Conservation (phyloP, 2,113 vertebrate species). For the Equus quagga region DNA sequence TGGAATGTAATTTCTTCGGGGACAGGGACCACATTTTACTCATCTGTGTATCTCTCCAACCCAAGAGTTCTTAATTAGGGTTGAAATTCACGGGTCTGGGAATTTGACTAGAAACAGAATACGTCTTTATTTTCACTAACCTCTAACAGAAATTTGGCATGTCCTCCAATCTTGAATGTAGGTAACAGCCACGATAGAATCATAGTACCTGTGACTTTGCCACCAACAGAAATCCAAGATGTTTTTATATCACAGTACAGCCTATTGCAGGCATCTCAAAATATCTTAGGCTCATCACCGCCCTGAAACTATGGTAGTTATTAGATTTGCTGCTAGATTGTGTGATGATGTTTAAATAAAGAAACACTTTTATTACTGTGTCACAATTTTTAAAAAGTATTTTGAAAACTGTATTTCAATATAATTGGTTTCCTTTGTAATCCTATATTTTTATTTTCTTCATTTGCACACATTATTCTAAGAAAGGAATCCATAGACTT, state of each 20-base stretch:
- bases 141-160: conserved; percentile 32
- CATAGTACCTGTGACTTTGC: background rate
- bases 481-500: conserved; percentile 39
- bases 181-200: background rate
- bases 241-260: background rate
- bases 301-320: background rate
- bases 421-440: conserved; percentile 39
- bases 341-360: conserved; percentile 49
- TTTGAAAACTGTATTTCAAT: conserved; percentile 50
- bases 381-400: conserved; percentile 5
- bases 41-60: background rate
- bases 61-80: background rate
- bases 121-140: conserved; percentile 41
- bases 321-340: conserved; percentile 31
- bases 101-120: conserved; percentile 44
- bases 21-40: background rate
- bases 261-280: background rate
- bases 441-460: conserved; percentile 46
- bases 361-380: background rate
- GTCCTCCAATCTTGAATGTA: conserved; percentile 11
- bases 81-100: background rate
- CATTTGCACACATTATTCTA: conserved; percentile 52
- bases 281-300: background rate
- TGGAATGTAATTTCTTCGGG: conserved; percentile 17
- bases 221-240: background rate